These are phyloP conservation scores for Athalia circularis DNA, from an alignment of 2,888 invertebrate genomes.

Conservation along the genomic window DNA sequence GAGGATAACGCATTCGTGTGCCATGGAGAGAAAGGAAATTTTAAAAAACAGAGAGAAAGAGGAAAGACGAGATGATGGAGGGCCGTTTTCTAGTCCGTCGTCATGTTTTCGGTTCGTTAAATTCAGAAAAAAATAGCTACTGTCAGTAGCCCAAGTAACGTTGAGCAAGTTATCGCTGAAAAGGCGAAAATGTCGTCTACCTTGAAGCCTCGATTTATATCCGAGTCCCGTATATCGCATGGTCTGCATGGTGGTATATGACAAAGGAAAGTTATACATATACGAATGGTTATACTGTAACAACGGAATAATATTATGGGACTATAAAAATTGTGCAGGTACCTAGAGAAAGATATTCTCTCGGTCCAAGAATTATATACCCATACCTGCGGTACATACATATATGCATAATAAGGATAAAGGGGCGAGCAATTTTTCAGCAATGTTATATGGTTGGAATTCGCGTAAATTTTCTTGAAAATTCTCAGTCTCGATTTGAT, in stretches of 20 bases:
- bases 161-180: conserved; percentile 27
- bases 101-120: conserved; percentile 37
- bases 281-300: conserved; percentile 1
- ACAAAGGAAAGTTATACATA: neutral
- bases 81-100: conserved; percentile 28
- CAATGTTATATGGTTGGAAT: conserved; percentile 2
- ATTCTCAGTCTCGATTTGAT: conserved; percentile 10
- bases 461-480: neutral
- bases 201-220: conserved; percentile 37
- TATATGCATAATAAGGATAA: neutral
- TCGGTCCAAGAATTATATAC: too few species aligned
- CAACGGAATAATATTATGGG: too few species aligned
- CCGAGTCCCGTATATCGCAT: neutral
- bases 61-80: conserved; percentile 16
- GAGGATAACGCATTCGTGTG: neutral
- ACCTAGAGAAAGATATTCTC: too few species aligned
- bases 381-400: neutral
- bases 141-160: conserved; percentile 24
- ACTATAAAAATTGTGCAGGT: too few species aligned
- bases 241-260: neutral
- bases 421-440: neutral
- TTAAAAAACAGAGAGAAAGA: neutral
- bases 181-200: conserved; percentile 36
- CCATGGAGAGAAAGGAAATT: neutral
- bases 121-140: conserved; percentile 24